phyloP scores from a whole-genome alignment of 2,888 invertebrate genomes.

The Cerceris rybyensis region DNA sequence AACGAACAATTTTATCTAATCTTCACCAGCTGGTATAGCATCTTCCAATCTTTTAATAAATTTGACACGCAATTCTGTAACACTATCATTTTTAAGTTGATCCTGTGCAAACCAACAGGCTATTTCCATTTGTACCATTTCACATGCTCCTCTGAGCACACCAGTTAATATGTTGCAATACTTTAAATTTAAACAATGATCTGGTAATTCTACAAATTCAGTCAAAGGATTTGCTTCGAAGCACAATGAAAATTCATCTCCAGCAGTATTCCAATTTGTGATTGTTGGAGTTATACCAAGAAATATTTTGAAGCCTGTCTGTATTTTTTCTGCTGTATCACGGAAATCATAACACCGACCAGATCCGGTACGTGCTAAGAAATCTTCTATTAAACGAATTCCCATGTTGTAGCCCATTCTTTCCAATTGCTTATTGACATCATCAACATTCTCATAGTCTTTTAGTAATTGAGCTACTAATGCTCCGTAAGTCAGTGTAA shows the following conservation, averaged over 20 bases:
- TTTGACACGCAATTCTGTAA: slow-evolving; percentile 96
- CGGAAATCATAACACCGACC: slow-evolving; percentile 96
- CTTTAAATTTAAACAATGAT: slow-evolving; percentile 90
- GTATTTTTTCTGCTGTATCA: slow-evolving; percentile 98
- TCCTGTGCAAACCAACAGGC: slow-evolving; percentile 97
- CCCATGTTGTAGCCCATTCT: slow-evolving; percentile 99
- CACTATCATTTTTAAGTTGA: slow-evolving; percentile 95
- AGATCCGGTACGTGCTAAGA: slow-evolving; percentile 94
- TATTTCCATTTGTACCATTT: slow-evolving; percentile 99
- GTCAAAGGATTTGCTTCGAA: slow-evolving; percentile 98
- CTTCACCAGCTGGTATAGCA: slow-evolving; percentile 99
- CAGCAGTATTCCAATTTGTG: slow-evolving; percentile 96
- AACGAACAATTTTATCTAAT: slow-evolving; percentile 84
- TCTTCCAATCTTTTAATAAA: slow-evolving; percentile 98
- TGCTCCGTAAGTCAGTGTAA: slow-evolving; percentile 98
- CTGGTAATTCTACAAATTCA: slow-evolving; percentile 98
- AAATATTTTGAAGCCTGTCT: slow-evolving; percentile 86
- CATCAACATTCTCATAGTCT: slow-evolving; percentile 97
- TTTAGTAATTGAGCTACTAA: slow-evolving; percentile 98
- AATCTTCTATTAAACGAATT: slow-evolving; percentile 98
- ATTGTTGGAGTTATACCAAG: slow-evolving; percentile 96
- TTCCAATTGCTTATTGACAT: slow-evolving; percentile 98
- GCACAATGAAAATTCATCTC: slow-evolving; percentile 97
- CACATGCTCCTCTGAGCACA: slow-evolving; percentile 95
- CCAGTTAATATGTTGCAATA: slow-evolving; percentile 97